Evolutionary conservation across 2,113 vertebrate species (phyloP).

Genomic region (Oryzias melastigma): DNA sequence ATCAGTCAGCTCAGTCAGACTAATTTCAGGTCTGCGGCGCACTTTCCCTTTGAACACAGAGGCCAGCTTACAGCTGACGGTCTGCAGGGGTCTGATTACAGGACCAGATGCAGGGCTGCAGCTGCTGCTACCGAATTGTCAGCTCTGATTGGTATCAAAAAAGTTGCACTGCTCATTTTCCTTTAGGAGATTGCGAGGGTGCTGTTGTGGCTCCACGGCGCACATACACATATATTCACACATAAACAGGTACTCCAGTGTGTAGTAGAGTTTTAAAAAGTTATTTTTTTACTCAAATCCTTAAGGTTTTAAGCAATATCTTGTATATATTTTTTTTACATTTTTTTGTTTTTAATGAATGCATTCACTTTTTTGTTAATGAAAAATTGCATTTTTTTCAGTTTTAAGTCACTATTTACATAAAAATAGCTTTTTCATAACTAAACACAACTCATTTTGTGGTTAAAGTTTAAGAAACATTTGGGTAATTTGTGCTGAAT

Average conservation of each 20-base stretch:
- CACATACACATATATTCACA: neutral
- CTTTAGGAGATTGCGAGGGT: constrained; percentile 4
- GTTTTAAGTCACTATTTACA: too few relatives aligned
- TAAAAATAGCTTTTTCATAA: too few relatives aligned
- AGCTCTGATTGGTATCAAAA: constrained; percentile 53
- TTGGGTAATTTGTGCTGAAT: too few relatives aligned
- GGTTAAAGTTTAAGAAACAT: too few relatives aligned
- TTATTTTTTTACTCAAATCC: too few relatives aligned
- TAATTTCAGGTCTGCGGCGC: constrained; percentile 1
- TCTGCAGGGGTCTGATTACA: constrained; percentile 65
- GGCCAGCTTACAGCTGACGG: constrained; percentile 20
- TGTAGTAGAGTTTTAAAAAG: too few relatives aligned
- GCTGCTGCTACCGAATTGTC: constrained; percentile 44
- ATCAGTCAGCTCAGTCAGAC: constrained; percentile 41
- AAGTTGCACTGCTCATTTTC: constrained; percentile 24
- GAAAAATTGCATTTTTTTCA: too few relatives aligned
- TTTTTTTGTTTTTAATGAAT: too few relatives aligned
- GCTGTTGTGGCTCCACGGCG: constrained; percentile 18
- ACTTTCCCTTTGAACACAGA: constrained; percentile 15
- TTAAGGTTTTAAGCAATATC: too few relatives aligned
- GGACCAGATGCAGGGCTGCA: constrained; percentile 32
- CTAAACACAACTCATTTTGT: too few relatives aligned
- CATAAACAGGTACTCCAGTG: neutral
- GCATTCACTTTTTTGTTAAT: too few relatives aligned
- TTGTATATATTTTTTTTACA: too few relatives aligned